phyloP scores from a whole-genome alignment of 2,888 invertebrate genomes.

The Pseudolycoriella hygida region DNA sequence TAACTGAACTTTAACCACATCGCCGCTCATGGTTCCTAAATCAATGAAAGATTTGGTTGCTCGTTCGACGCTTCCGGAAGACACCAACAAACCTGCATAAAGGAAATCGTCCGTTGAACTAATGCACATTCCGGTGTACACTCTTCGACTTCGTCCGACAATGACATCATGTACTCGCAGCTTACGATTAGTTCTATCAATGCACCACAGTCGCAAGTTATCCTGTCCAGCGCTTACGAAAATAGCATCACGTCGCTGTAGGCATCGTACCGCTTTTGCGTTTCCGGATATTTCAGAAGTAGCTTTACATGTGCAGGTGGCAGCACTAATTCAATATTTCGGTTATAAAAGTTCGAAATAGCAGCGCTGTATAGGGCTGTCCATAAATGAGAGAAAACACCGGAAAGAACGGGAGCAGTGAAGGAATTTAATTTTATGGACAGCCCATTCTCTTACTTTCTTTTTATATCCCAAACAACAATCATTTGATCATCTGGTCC shows the following conservation, averaged over 20 bases:
- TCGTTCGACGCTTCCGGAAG: no score
- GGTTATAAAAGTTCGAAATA: background rate
- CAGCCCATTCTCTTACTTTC: no score
- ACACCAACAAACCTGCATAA: slow-evolving; percentile 43
- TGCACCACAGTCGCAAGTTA: slow-evolving; percentile 58
- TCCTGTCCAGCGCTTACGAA: slow-evolving; percentile 59
- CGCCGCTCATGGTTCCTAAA: slow-evolving; percentile 73
- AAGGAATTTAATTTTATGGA: no score
- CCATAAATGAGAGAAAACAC: no score
- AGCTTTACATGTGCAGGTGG: slow-evolving; percentile 42
- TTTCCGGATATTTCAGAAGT: slow-evolving; percentile 54
- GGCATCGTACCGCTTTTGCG: slow-evolving; percentile 37
- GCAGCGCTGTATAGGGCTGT: no score
- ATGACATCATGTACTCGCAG: slow-evolving; percentile 55
- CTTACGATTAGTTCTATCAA: slow-evolving; percentile 48
- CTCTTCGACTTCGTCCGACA: slow-evolving; percentile 60
- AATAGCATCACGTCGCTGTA: slow-evolving; percentile 38
- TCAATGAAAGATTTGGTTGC: slow-evolving; percentile 55
- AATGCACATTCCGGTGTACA: slow-evolving; percentile 54
- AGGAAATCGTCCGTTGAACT: slow-evolving; percentile 52
- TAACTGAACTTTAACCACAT: slow-evolving; percentile 33
- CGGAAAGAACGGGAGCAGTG: no score
- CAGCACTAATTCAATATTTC: slow-evolving; percentile 21
- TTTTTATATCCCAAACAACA: slow-evolving; percentile 64
- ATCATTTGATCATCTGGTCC: slow-evolving; percentile 81